A percentile compares a stretch with the other conserved stretches of the same genome.
Evolutionary conservation across 2,113 vertebrate species (phyloP).

Genomic region (Excalfactoria chinensis): DNA sequence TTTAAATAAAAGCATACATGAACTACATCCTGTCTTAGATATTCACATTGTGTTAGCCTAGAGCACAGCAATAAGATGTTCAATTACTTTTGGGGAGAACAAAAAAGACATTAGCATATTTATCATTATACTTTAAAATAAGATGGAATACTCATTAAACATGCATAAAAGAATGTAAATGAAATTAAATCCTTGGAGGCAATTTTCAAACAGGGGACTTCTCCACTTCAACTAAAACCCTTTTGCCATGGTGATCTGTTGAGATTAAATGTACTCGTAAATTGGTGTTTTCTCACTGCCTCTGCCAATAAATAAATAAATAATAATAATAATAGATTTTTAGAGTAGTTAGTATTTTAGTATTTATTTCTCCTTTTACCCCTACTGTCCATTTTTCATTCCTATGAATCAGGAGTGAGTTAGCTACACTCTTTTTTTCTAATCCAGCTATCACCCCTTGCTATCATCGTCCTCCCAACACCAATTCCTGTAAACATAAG

Average conservation of each 20-base stretch:
- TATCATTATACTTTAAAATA: conserved; percentile 74
- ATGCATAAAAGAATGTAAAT: conserved; percentile 61
- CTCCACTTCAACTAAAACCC: conserved; percentile 29
- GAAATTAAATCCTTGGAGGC: conserved; percentile 32
- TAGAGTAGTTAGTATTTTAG: background rate
- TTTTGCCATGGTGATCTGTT: background rate
- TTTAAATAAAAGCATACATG: conserved; percentile 36
- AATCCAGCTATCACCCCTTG: background rate
- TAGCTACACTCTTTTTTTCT: background rate
- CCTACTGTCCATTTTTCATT: background rate
- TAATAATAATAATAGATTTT: conserved; percentile 6
- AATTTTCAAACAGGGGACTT: conserved; percentile 43
- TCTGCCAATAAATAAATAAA: background rate
- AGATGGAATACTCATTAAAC: conserved; percentile 52
- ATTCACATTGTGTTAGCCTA: conserved; percentile 27
- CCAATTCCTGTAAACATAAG: background rate
- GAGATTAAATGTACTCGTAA: conserved; percentile 4
- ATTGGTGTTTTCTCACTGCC: conserved; percentile 4
- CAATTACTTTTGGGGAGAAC: conserved; percentile 46
- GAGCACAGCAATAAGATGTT: conserved; percentile 40
- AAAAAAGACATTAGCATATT: conserved; percentile 67
- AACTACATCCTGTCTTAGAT: background rate
- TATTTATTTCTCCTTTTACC: background rate
- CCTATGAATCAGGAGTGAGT: background rate
- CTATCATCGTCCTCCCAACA: background rate